Percentiles rank a stretch among this genome's conserved stretches.
Conservation (phyloP, 2,113 vertebrate genomes). For the Tragelaphus imberbis region DNA sequence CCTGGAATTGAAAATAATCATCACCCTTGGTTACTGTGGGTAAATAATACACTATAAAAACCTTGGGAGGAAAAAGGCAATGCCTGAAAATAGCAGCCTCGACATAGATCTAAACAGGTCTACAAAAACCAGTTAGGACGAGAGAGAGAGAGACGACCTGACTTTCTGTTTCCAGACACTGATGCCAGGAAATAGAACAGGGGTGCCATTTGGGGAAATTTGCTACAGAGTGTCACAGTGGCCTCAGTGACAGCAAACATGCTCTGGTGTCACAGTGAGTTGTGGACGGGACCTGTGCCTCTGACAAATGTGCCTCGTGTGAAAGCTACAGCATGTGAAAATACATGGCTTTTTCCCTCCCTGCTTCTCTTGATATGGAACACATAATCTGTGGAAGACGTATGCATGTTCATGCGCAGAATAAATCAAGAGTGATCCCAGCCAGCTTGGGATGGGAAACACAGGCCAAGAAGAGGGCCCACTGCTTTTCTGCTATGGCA, state of each 20-base stretch:
- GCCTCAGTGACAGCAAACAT: not conserved
- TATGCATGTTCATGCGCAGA: not conserved
- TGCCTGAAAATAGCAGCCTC: not conserved
- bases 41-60: conserved; percentile 41
- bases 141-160: not conserved
- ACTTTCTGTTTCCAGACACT: not conserved
- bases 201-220: not conserved
- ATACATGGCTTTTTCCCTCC: not conserved
- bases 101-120: not conserved
- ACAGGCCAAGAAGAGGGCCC: not conserved
- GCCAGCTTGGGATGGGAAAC: not conserved
- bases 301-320: not conserved
- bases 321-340: not conserved
- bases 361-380: not conserved
- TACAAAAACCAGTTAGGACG: not conserved
- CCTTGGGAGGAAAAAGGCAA: not conserved
- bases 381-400: not conserved
- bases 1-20: conserved; percentile 64
- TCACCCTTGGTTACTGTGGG: conserved; percentile 3
- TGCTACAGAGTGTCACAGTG: not conserved
- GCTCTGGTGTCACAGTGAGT: not conserved
- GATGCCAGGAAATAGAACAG: not conserved
- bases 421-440: not conserved
- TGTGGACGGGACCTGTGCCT: not conserved
- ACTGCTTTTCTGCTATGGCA: not conserved